phyloP scores from a whole-genome alignment of 2,113 vertebrate species.

The Hippocampus guttulatus region DNA sequence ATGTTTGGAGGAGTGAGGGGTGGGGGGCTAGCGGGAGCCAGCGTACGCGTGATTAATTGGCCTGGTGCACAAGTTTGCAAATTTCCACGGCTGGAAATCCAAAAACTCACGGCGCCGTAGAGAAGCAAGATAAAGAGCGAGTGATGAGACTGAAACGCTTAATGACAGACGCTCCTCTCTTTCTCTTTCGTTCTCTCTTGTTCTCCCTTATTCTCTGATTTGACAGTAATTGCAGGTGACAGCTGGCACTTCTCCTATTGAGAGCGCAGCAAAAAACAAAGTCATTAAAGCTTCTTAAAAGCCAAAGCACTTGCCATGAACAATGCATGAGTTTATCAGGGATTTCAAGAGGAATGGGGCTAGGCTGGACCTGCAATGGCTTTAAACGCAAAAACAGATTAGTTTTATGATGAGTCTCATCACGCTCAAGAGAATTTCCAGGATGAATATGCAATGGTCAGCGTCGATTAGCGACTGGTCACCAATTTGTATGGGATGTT shows the following conservation, averaged over 20 bases:
- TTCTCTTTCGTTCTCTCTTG: slow-evolving; percentile 5
- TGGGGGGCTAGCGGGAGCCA: slow-evolving; percentile 20
- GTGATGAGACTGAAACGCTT: slow-evolving; percentile 37
- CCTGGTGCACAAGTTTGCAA: slow-evolving; percentile 38
- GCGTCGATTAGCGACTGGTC: too few species aligned
- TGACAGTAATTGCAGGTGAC: slow-evolving; percentile 58
- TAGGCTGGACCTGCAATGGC: not conserved
- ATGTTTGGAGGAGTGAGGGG: slow-evolving; percentile 5
- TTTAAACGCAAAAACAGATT: slow-evolving; percentile 1
- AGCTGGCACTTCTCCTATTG: slow-evolving; percentile 53
- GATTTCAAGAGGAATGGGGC: slow-evolving; percentile 34
- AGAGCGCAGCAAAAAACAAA: slow-evolving; percentile 41
- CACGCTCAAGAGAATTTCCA: not conserved
- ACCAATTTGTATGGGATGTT: slow-evolving; percentile 23
- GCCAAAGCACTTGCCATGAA: slow-evolving; percentile 51
- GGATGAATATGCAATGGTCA: not conserved
- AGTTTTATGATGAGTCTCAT: not conserved
- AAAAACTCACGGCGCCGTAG: slow-evolving; percentile 38
- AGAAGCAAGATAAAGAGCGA: slow-evolving; percentile 1
- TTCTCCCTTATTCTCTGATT: slow-evolving; percentile 11
- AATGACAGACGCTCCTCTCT: slow-evolving; percentile 35
- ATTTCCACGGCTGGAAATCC: slow-evolving; percentile 36
- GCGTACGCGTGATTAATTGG: slow-evolving; percentile 64
- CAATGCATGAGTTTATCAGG: slow-evolving; percentile 54
- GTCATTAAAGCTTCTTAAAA: slow-evolving; percentile 51